A percentile compares a stretch with the other conserved stretches of the same genome.
Evolutionary conservation across 2,113 vertebrate species (phyloP).

Genomic region (Peromyscus californicus): DNA sequence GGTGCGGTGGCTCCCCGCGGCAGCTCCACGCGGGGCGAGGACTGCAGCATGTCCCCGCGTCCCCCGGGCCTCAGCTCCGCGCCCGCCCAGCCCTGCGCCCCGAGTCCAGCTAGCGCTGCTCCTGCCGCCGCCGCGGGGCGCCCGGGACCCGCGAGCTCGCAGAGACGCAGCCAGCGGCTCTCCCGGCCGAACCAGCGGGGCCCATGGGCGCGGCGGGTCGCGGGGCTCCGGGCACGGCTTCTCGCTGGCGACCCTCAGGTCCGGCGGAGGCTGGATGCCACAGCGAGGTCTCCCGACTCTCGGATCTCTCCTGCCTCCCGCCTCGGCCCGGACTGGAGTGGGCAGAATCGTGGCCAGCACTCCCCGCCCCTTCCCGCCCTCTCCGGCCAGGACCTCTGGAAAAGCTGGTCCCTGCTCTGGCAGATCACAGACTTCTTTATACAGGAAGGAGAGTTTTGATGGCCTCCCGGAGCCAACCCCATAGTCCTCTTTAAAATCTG

Average conservation of each 20-base stretch:
- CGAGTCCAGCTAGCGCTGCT: neutral
- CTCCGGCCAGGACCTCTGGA: neutral
- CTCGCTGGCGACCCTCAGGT: neutral
- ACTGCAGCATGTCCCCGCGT: neutral
- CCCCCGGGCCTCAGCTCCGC: neutral
- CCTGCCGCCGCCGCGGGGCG: neutral
- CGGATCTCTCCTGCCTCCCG: neutral
- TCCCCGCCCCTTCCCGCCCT: neutral
- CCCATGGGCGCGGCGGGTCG: constrained; percentile 12
- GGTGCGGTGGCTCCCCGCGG: neutral
- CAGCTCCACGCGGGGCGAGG: neutral
- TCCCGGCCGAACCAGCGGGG: neutral
- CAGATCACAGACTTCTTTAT: neutral
- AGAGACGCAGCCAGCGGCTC: neutral
- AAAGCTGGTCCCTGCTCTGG: neutral
- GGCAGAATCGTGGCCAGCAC: rapidly evolving
- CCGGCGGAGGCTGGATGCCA: neutral
- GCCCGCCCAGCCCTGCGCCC: constrained; percentile 43
- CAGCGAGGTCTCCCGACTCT: neutral
- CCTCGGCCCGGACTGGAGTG: neutral
- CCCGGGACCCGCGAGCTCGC: neutral
- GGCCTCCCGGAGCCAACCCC: neutral
- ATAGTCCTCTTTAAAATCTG: neutral
- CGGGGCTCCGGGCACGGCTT: neutral
- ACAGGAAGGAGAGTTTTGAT: neutral